Conservation (phyloP, 2,797 vertebrate genomes). For the Kryptolebias ocellatus region DNA sequence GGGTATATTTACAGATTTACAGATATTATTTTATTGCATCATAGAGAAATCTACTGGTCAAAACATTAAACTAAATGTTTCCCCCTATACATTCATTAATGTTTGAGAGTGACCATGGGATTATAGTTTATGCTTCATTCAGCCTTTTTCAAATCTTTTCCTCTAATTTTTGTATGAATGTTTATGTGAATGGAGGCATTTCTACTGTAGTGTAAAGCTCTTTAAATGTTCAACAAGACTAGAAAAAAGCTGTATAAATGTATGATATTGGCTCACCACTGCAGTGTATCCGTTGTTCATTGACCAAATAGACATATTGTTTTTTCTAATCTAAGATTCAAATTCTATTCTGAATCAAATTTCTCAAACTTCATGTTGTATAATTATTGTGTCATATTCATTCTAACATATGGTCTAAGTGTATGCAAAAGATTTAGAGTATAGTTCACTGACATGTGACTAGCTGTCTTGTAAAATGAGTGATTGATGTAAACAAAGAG, state of each 20-base stretch:
- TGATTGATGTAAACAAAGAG: slow-evolving; percentile 35
- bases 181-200: no score
- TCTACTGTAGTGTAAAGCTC: no score
- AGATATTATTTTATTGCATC: no score
- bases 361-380: slow-evolving; percentile 2
- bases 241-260: neutral
- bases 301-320: slow-evolving; percentile 6
- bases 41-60: no score
- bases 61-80: no score
- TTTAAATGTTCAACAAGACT: neutral
- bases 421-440: slow-evolving; percentile 1
- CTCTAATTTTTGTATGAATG: no score
- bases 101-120: no score
- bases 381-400: slow-evolving; percentile 10
- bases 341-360: neutral
- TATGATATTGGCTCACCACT: neutral
- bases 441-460: slow-evolving; percentile 31
- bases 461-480: slow-evolving; percentile 12
- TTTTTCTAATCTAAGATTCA: slow-evolving; percentile 14
- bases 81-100: no score
- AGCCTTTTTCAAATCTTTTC: no score
- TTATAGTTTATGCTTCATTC: no score
- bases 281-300: neutral
- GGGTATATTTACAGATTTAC: no score
- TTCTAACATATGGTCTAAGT: slow-evolving; percentile 1